These are phyloP conservation scores for Proctacanthus coquilletti DNA, from an alignment of 1,140 invertebrate genomes.

Conservation along the genomic window DNA sequence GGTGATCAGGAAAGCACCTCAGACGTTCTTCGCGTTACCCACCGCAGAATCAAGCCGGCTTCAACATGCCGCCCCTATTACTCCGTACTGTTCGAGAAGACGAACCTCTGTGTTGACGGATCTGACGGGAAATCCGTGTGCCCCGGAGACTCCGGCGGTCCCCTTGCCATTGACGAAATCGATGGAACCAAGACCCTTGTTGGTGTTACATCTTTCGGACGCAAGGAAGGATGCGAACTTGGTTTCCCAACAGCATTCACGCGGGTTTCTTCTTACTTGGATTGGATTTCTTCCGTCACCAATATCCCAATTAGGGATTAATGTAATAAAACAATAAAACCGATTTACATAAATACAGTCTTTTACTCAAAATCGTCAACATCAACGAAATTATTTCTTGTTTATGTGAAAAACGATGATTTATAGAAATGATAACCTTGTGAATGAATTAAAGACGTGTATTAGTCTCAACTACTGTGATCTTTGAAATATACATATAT, in stretches of 20 bases:
- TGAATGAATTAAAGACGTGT: no score
- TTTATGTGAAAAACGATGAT: no score
- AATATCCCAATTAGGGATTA: no score
- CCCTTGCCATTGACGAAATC: background rate
- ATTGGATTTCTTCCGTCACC: constrained; percentile 40
- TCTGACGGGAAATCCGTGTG: background rate
- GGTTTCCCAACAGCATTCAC: constrained; percentile 43
- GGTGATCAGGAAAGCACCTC: background rate
- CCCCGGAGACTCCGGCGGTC: constrained; percentile 19
- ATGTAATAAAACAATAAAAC: no score
- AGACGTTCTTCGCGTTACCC: background rate
- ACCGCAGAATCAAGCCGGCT: background rate
- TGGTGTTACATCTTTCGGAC: constrained; percentile 43
- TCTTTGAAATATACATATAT: no score
- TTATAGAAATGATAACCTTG: no score
- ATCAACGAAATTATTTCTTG: no score
- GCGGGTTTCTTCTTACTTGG: constrained; percentile 39
- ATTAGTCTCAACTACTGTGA: no score
- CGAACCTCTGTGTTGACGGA: background rate
- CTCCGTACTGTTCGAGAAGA: background rate
- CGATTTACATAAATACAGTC: no score
- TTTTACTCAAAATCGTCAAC: no score
- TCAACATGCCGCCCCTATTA: background rate
- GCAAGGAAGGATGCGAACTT: constrained; percentile 33
- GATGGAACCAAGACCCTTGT: constrained; percentile 14